Percentiles rank a stretch among this genome's conserved stretches.
phyloP scores from a whole-genome alignment of 2,113 vertebrate genomes.

The Odontesthes bonariensis region DNA sequence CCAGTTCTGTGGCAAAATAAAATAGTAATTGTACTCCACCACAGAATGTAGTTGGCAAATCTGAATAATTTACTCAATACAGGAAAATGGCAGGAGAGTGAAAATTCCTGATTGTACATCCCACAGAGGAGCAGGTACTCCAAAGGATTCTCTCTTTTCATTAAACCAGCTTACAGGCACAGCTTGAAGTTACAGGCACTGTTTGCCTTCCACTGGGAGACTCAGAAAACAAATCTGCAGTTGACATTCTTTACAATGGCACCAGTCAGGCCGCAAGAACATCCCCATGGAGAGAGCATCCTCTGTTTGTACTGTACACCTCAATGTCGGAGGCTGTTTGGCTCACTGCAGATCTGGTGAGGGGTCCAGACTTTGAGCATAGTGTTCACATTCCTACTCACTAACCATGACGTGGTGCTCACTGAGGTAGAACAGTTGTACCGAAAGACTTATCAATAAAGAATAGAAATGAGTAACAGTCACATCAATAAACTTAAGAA shows the following conservation, averaged over 20 bases:
- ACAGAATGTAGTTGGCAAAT: slow-evolving; percentile 80
- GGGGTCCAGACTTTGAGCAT: slow-evolving; percentile 60
- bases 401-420: slow-evolving; percentile 76
- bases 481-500: slow-evolving; percentile 80
- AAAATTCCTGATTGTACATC: slow-evolving; percentile 80
- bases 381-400: slow-evolving; percentile 73
- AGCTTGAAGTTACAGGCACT: slow-evolving; percentile 85
- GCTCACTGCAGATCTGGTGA: slow-evolving; percentile 61
- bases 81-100: slow-evolving; percentile 80
- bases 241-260: slow-evolving; percentile 85
- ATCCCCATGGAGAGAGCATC: slow-evolving; percentile 63
- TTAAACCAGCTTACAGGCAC: slow-evolving; percentile 82
- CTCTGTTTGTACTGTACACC: slow-evolving; percentile 56
- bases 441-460: slow-evolving; percentile 79
- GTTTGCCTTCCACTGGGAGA: slow-evolving; percentile 81
- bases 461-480: slow-evolving; percentile 84
- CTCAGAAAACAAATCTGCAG: slow-evolving; percentile 69
- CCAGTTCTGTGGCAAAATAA: slow-evolving; percentile 79
- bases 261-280: slow-evolving; percentile 73
- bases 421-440: slow-evolving; percentile 88
- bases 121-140: slow-evolving; percentile 76
- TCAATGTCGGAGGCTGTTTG: slow-evolving; percentile 57
- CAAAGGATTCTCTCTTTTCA: slow-evolving; percentile 64
- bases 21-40: slow-evolving; percentile 74
- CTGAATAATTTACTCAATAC: slow-evolving; percentile 80